These are phyloP conservation scores for Bradypodion pumilum DNA, from an alignment of 2,797 vertebrate genomes.

Conservation along the genomic window DNA sequence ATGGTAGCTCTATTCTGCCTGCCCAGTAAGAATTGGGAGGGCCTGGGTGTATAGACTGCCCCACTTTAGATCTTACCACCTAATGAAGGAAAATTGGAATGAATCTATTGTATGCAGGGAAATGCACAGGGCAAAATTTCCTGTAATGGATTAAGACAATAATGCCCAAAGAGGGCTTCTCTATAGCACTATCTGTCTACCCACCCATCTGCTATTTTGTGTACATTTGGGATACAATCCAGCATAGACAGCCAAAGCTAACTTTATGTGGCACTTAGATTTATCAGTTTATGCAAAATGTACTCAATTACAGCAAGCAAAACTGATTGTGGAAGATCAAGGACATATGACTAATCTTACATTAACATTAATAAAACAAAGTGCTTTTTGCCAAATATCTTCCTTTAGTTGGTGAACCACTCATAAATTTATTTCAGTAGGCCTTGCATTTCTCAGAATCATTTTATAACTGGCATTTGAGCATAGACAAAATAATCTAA, in stretches of 20 bases:
- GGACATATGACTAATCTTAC: slow-evolving; percentile 5
- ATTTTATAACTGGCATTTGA: slow-evolving; percentile 38
- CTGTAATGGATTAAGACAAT: neutral
- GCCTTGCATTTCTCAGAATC: neutral
- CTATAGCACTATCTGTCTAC: neutral
- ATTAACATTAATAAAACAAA: slow-evolving; percentile 18
- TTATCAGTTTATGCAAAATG: too few relatives aligned
- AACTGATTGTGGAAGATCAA: neutral
- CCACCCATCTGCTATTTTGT: neutral
- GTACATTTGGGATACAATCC: neutral
- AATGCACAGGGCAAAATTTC: neutral
- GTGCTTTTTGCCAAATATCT: neutral
- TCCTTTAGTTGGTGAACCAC: slow-evolving; percentile 14
- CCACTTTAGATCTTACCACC: neutral
- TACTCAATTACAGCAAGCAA: neutral
- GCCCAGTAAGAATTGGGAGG: too few relatives aligned
- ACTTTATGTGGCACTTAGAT: neutral
- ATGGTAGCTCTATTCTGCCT: too few relatives aligned
- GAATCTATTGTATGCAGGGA: neutral
- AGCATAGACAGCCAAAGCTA: neutral
- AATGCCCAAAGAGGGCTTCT: neutral
- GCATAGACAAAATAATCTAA: slow-evolving; percentile 40
- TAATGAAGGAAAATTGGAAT: neutral
- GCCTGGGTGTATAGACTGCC: neutral
- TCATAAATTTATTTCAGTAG: slow-evolving; percentile 33